A percentile compares a stretch with the other conserved stretches of the same genome.
phyloP scores from a whole-genome alignment of 2,113 vertebrate genomes.

The Aptenodytes patagonicus region DNA sequence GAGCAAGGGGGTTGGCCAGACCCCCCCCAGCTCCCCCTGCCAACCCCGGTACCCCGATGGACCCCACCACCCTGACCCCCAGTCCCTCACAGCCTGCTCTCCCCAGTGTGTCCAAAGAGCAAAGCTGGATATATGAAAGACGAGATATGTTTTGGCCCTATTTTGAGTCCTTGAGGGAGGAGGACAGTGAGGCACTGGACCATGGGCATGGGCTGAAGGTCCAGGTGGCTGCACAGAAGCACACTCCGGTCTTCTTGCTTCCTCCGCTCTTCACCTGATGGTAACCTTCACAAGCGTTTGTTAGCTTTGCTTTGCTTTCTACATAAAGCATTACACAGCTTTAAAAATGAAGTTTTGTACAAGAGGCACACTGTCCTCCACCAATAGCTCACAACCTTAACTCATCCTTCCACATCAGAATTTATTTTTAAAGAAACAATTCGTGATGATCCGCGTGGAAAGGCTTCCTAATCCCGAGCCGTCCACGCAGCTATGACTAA shows the following conservation, averaged over 20 bases:
- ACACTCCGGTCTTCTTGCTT: rapidly evolving
- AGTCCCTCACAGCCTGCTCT: background rate
- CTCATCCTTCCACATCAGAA: background rate
- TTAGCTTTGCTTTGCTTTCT: background rate
- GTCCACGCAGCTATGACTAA: background rate
- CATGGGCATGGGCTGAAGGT: background rate
- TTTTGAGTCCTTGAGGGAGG: background rate
- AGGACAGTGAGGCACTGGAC: background rate
- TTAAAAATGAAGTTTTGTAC: background rate
- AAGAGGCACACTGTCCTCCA: rapidly evolving
- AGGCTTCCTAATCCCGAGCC: background rate
- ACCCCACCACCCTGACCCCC: background rate
- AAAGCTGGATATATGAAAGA: background rate
- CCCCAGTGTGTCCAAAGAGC: background rate
- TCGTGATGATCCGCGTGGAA: background rate
- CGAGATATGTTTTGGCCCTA: rapidly evolving
- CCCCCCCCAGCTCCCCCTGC: background rate
- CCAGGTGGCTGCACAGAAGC: background rate
- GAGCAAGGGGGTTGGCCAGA: background rate
- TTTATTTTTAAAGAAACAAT: background rate
- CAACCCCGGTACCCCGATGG: rapidly evolving
- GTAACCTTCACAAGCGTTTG: rapidly evolving
- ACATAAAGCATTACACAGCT: rapidly evolving
- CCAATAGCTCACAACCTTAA: rapidly evolving
- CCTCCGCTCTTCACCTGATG: rapidly evolving